Base-by-base conservation (phyloP, 1,140 invertebrate species). In the Whitmania pigra region DNA sequence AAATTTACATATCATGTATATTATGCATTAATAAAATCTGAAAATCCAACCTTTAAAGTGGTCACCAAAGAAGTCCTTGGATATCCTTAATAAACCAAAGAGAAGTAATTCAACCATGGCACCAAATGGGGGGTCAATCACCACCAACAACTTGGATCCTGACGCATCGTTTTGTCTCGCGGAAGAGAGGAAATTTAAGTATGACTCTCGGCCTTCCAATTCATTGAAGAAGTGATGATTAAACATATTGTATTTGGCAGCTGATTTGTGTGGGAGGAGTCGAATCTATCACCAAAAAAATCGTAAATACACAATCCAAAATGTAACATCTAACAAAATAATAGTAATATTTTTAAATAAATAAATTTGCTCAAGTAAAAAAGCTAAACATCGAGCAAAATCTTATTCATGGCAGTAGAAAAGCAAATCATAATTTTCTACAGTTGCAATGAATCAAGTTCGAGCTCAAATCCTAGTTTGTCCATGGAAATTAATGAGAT, bases 231-330 rank as follows among this genome's bases (percentile, higher is more conserved):
- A 63, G 29, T 63, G 29, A 63, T 63, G 57, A 63, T 63, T 63
- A 20, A 63, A 63, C 57, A 63, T 63, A 31, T 63, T 63, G 57
- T 63, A 63, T 25, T 63, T 6, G 11, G 57, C 22, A 63, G 57
- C 22, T 63, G 57, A 31, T 63, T 13, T 7, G 1, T 25, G 22
- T 63, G 22, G 22, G 11, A 63, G 22, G 20, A 63, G 22, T 63
- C 20, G 7, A 11, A 7, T 31, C 22, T 63, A 7, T 18, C 22
- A 13, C 15, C 22, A 63, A 63, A 15, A 22, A 25, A 36, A 36
- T 2, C 31, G 2, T 6, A 3, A 36, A 36, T 36, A 3, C 31
- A 36, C 6, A 36, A 36, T 36, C 22, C 11, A 25, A 11, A 20
- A 63, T 63, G 22, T 4, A 22, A 63, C 20, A n/a, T 25, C 57